phyloP scores from a whole-genome alignment of 1,140 invertebrate species.

The Archegozetes longisetosus region DNA sequence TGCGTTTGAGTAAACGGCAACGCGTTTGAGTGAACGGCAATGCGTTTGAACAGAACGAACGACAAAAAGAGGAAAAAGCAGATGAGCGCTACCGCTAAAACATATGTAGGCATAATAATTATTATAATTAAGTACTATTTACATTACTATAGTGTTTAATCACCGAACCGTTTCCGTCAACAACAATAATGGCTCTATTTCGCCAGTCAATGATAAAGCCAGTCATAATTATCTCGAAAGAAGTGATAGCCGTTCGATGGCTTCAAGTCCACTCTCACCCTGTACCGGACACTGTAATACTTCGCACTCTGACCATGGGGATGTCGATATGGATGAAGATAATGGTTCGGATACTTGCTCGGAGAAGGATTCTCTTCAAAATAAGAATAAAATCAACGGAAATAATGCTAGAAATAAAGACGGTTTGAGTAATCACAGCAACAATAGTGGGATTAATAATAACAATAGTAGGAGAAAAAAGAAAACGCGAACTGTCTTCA shows the following conservation, averaged over 20 bases:
- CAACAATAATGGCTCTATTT: not conserved
- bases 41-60: not conserved
- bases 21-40: too few species aligned
- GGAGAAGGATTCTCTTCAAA: constrained; percentile 24
- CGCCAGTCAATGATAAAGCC: not conserved
- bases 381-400: constrained; percentile 21
- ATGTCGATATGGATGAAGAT: constrained; percentile 13
- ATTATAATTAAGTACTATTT: not conserved
- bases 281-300: not conserved
- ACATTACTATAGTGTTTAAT: not conserved
- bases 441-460: constrained; percentile 7
- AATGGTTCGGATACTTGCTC: constrained; percentile 8
- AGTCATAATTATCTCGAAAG: not conserved
- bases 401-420: constrained; percentile 31
- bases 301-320: constrained; percentile 13
- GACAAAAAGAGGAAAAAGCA: not conserved
- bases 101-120: not conserved
- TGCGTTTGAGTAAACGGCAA: too few species aligned
- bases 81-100: not conserved
- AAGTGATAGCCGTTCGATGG: not conserved
- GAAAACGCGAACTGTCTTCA: constrained; percentile 95
- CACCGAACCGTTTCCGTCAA: not conserved
- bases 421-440: constrained; percentile 21
- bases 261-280: not conserved
- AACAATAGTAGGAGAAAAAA: constrained; percentile 71